Conservation (phyloP, 2,113 vertebrate species). For the Struthio camelus region DNA sequence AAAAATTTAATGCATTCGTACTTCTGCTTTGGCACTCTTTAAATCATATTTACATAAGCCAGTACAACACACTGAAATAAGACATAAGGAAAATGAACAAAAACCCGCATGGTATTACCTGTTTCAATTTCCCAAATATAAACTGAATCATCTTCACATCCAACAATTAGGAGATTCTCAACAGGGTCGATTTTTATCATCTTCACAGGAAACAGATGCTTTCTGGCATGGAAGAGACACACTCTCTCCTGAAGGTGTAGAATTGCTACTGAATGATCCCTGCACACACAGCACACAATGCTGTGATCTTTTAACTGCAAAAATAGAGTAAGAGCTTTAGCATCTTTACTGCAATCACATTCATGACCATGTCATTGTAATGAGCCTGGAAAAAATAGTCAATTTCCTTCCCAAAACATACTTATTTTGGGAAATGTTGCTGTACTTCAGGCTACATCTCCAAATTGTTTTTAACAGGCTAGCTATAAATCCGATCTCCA, state of each 20-base stretch:
- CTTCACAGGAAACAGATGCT: conserved; percentile 80
- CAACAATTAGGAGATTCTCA: conserved; percentile 79
- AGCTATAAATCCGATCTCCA: neutral
- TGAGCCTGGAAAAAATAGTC: neutral
- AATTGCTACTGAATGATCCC: conserved; percentile 76
- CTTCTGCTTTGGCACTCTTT: neutral
- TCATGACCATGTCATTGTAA: neutral
- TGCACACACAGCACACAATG: conserved; percentile 75
- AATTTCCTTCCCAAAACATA: neutral
- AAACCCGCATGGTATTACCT: conserved; percentile 52
- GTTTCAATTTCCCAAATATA: conserved; percentile 85
- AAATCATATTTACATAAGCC: neutral
- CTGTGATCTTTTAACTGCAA: conserved; percentile 66
- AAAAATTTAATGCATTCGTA: neutral
- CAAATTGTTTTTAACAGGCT: neutral
- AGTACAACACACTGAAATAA: neutral
- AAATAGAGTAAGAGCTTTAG: neutral
- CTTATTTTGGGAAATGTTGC: neutral
- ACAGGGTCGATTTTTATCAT: conserved; percentile 73
- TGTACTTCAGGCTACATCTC: neutral
- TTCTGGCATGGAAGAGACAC: conserved; percentile 77
- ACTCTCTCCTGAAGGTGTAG: conserved; percentile 73
- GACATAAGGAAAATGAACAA: neutral
- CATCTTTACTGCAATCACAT: neutral
- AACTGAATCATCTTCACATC: conserved; percentile 77